Percentiles rank a stretch among this genome's conserved stretches.
phyloP scores from a whole-genome alignment of 1,140 invertebrate genomes.

The Penaeus japonicus region DNA sequence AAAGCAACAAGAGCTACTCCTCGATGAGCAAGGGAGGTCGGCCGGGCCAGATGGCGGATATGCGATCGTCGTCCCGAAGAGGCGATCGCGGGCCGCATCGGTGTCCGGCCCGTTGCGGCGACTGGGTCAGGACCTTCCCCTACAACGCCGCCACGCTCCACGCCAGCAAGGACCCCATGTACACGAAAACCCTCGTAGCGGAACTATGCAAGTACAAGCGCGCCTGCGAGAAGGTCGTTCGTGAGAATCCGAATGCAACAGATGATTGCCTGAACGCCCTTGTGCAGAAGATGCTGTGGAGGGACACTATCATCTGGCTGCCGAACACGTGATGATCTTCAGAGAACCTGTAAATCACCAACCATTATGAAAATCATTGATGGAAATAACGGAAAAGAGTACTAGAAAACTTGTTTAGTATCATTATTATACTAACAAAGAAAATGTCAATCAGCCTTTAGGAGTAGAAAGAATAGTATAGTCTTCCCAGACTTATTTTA shows the following conservation, averaged over 20 bases:
- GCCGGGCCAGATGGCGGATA: not conserved
- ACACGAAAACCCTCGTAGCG: conserved; percentile 35
- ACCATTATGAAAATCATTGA: too few relatives aligned
- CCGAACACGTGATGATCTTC: not conserved
- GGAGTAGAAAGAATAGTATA: too few relatives aligned
- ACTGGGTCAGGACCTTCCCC: conserved; percentile 56
- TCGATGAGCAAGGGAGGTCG: not conserved
- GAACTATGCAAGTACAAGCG: conserved; percentile 25
- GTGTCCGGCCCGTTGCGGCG: conserved; percentile 40
- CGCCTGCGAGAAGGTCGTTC: conserved; percentile 10
- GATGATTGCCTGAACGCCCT: conserved; percentile 10
- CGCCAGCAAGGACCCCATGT: conserved; percentile 47
- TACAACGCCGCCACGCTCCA: conserved; percentile 57
- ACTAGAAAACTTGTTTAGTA: too few relatives aligned
- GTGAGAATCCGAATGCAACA: not conserved
- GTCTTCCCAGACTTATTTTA: too few relatives aligned
- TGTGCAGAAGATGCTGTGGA: conserved; percentile 17
- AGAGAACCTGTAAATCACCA: not conserved
- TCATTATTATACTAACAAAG: too few relatives aligned
- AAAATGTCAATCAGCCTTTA: too few relatives aligned
- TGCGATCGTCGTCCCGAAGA: not conserved
- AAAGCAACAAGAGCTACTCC: not conserved
- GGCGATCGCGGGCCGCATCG: not conserved
- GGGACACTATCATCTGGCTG: conserved; percentile 23
- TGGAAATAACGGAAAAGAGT: too few relatives aligned